phyloP scores from a whole-genome alignment of 92 coral and sea anemone species.

The Anthopleura xanthogrammica region DNA sequence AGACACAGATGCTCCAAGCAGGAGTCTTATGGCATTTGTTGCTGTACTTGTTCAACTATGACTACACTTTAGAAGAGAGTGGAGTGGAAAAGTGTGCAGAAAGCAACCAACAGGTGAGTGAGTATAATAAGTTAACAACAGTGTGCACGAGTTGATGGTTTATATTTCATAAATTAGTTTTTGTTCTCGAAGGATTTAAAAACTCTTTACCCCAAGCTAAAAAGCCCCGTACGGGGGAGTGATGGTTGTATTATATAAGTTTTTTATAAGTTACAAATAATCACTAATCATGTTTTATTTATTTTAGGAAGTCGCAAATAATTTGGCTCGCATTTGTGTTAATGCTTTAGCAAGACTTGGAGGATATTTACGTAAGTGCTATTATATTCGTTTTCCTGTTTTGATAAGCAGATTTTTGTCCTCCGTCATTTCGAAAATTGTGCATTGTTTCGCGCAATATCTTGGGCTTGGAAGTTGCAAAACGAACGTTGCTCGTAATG shows the following conservation, averaged over 20 bases:
- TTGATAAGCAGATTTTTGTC: too few relatives aligned
- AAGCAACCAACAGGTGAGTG: slow-evolving; percentile 87
- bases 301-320: slow-evolving; percentile 83
- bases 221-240: too few relatives aligned
- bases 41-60: slow-evolving; percentile 83
- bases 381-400: too few relatives aligned
- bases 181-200: too few relatives aligned
- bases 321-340: slow-evolving; percentile 79
- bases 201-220: too few relatives aligned
- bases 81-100: slow-evolving; percentile 92
- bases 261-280: not conserved
- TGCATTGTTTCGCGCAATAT: too few relatives aligned
- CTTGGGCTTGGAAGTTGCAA: too few relatives aligned
- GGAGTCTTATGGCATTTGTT: slow-evolving; percentile 96
- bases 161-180: too few relatives aligned
- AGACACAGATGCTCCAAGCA: slow-evolving; percentile 93
- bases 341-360: slow-evolving; percentile 95
- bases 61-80: slow-evolving; percentile 96
- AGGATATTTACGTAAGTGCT: slow-evolving; percentile 77
- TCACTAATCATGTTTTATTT: not conserved
- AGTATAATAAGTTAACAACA: too few relatives aligned
- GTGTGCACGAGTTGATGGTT: too few relatives aligned
- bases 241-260: not conserved
- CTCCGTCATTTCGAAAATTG: too few relatives aligned
- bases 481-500: too few relatives aligned